Conservation (phyloP, 1,140 invertebrate genomes). For the Atopsyche davidsoni region DNA sequence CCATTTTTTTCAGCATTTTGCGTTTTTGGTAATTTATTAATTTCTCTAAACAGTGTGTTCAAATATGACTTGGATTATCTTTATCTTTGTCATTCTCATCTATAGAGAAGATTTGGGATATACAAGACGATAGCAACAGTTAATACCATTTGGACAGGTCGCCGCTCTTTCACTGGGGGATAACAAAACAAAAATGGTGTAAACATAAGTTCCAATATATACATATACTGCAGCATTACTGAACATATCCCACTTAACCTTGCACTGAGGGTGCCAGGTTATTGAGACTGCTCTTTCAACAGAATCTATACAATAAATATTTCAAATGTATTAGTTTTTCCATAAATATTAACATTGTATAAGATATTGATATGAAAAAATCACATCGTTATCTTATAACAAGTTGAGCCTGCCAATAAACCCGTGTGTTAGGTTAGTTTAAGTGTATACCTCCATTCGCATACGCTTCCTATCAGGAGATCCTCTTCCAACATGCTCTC, state of each 20-base stretch:
- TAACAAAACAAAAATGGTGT: conserved; percentile 31
- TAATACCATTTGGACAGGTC: conserved; percentile 15
- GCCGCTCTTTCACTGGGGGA: conserved; percentile 25
- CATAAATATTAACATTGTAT: no score
- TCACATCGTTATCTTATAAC: no score
- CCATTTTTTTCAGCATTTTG: no score
- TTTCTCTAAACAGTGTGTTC: conserved; percentile 4
- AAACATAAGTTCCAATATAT: no score
- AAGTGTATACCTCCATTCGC: conserved; percentile 43
- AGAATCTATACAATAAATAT: no score
- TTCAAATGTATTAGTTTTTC: no score
- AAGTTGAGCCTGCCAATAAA: not conserved
- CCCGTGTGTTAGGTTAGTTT: conserved; percentile 1
- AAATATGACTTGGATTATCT: not conserved
- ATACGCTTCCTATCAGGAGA: conserved; percentile 48
- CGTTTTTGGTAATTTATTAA: no score
- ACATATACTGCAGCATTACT: no score
- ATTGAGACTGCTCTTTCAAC: no score
- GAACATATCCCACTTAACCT: no score
- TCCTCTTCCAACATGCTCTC: conserved; percentile 42
- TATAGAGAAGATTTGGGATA: conserved; percentile 6
- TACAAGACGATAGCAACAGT: conserved; percentile 4
- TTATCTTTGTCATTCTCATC: conserved; percentile 6
- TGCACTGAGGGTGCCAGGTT: no score
- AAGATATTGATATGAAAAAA: no score